These are phyloP conservation scores for Labeo rohita DNA, from an alignment of 2,113 vertebrate genomes.

Conservation along the genomic window DNA sequence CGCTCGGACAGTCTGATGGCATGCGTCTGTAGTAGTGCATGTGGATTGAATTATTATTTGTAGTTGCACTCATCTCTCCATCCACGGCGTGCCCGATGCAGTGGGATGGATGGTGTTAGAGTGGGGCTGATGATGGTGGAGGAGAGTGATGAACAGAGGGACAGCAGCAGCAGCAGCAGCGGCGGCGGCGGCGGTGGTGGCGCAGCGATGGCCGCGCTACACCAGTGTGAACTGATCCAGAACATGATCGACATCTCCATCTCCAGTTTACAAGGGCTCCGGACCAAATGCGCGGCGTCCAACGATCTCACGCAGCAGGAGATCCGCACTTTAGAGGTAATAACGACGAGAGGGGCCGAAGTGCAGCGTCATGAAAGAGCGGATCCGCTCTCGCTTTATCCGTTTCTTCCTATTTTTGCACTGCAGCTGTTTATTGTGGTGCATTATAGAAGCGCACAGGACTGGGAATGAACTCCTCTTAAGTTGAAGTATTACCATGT, in stretches of 20 bases:
- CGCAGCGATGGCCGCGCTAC: conserved; percentile 84
- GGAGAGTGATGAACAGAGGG: conserved; percentile 47
- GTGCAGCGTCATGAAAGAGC: conserved; percentile 71
- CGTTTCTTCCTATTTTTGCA: conserved; percentile 55
- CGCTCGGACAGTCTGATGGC: conserved; percentile 24
- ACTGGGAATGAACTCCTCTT: conserved; percentile 7
- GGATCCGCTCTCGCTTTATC: conserved; percentile 47
- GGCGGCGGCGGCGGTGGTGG: conserved; percentile 68
- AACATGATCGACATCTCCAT: conserved; percentile 97
- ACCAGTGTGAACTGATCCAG: conserved; percentile 95
- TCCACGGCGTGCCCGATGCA: conserved; percentile 37
- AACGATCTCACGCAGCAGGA: conserved; percentile 97
- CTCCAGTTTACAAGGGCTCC: conserved; percentile 91
- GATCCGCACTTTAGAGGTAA: conserved; percentile 95
- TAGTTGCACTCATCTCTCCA: conserved; percentile 26
- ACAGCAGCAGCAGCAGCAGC: conserved; percentile 23
- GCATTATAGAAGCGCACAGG: conserved; percentile 26
- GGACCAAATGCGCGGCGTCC: conserved; percentile 93
- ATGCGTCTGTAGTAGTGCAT: conserved; percentile 24
- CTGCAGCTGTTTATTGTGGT: conserved; percentile 38
- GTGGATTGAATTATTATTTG: conserved; percentile 17
- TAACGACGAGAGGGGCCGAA: conserved; percentile 57
- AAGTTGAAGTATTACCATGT: background rate
- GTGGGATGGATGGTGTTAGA: conserved; percentile 45
- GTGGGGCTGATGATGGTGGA: conserved; percentile 42